Conservation (phyloP, 2,888 invertebrate species). For the Ramazzottius varieornatus region DNA sequence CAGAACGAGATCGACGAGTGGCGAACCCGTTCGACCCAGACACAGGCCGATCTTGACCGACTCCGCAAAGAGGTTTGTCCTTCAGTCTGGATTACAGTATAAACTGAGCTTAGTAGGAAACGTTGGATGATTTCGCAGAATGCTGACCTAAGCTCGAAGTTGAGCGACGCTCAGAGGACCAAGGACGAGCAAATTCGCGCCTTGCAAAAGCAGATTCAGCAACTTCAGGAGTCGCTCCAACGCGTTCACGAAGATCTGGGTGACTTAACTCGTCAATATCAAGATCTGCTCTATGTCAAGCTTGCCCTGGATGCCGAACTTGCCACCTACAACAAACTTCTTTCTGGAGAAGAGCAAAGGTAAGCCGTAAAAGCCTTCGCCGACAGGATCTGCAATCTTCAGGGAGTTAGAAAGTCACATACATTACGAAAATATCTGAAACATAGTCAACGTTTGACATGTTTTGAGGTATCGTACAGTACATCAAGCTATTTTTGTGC, state of each 20-base stretch:
- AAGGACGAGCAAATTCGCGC: neutral
- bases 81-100: neutral
- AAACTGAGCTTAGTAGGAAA: neutral
- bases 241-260: neutral
- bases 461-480: neutral
- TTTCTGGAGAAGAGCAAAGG: neutral
- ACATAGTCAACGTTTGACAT: neutral
- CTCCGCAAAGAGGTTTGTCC: neutral
- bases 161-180: neutral
- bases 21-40: neutral
- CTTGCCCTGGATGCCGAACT: constrained; percentile 2
- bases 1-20: neutral
- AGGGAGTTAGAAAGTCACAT: no score
- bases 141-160: neutral
- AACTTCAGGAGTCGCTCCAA: neutral
- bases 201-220: neutral
- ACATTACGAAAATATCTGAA: neutral
- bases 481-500: no score
- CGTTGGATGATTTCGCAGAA: neutral
- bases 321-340: constrained; percentile 2
- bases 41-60: neutral
- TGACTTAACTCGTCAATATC: neutral
- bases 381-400: no score
- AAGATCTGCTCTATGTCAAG: neutral
- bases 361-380: no score